Conservation (phyloP, 1,140 invertebrate genomes). For the Wasmannia auropunctata region DNA sequence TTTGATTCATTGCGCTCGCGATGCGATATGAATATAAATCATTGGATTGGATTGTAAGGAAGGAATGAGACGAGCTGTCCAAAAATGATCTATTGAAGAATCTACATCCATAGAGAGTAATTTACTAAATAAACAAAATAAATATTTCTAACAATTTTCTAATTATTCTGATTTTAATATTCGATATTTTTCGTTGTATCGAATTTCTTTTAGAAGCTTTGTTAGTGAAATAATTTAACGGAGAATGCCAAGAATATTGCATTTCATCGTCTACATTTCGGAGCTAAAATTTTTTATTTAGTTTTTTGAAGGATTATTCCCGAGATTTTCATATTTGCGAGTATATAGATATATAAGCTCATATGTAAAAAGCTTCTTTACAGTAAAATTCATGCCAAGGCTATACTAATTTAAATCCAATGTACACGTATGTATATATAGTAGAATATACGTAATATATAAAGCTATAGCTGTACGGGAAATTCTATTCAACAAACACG, state of each 20-base stretch:
- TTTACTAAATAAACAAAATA: neutral
- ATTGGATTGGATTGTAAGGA: neutral
- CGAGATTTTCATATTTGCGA: neutral
- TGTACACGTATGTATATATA: neutral
- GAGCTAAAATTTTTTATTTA: conserved; percentile 23
- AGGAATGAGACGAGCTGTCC: neutral
- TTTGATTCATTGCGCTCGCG: conserved; percentile 20
- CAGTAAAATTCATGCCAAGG: neutral
- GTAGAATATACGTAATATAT: neutral
- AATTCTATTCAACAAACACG: conserved; percentile 6
- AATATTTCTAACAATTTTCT: no score
- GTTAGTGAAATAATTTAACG: neutral
- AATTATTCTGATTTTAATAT: neutral
- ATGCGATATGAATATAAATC: conserved; percentile 9
- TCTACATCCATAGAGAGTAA: neutral
- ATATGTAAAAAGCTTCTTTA: conserved; percentile 3
- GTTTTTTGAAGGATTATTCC: conserved; percentile 1
- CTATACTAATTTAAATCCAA: neutral
- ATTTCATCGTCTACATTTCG: neutral
- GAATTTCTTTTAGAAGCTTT: neutral
- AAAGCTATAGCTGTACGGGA: neutral
- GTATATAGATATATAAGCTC: neutral
- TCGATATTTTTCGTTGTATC: neutral
- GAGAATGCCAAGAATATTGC: neutral
- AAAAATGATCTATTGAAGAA: neutral